Conservation (phyloP, 2,888 invertebrate species). For the Melanchra persicariae region DNA sequence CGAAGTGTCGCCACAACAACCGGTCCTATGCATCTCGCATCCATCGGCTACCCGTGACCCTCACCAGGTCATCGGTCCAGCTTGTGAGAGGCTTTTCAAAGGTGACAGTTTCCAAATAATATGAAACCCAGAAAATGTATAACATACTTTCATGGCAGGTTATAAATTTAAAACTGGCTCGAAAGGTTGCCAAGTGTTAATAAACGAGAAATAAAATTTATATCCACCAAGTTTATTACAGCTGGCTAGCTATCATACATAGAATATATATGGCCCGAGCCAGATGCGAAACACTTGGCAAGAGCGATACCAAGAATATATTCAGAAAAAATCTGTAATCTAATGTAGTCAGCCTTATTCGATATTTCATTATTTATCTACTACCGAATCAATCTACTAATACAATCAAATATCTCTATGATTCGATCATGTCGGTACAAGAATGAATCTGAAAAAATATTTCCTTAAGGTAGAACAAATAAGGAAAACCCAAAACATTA, state of each 20-base stretch:
- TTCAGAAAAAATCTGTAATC: slow-evolving; percentile 10
- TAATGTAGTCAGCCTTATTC: slow-evolving; percentile 3
- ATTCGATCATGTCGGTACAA: slow-evolving; percentile 24
- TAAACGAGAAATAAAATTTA: slow-evolving; percentile 13
- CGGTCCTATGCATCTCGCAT: too few species aligned
- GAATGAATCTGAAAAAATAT: slow-evolving; percentile 18
- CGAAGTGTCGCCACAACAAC: too few species aligned
- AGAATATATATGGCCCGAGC: background rate
- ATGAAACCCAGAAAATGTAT: background rate
- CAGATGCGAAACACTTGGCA: slow-evolving; percentile 24
- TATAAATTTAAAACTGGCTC: background rate
- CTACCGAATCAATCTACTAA: slow-evolving; percentile 29
- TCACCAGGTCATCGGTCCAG: too few species aligned
- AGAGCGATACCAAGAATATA: background rate
- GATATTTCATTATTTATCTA: slow-evolving; percentile 39
- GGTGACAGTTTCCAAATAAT: too few species aligned
- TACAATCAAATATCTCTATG: slow-evolving; percentile 30
- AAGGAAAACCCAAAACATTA: background rate
- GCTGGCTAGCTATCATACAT: background rate
- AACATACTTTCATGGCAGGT: background rate
- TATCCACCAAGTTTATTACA: background rate
- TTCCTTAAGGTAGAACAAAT: slow-evolving; percentile 13
- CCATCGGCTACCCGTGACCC: too few species aligned
- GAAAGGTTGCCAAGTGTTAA: slow-evolving; percentile 11
- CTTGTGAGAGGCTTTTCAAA: too few species aligned